These are phyloP conservation scores for Octodonta nipae DNA, from an alignment of 2,888 invertebrate genomes.

Conservation along the genomic window DNA sequence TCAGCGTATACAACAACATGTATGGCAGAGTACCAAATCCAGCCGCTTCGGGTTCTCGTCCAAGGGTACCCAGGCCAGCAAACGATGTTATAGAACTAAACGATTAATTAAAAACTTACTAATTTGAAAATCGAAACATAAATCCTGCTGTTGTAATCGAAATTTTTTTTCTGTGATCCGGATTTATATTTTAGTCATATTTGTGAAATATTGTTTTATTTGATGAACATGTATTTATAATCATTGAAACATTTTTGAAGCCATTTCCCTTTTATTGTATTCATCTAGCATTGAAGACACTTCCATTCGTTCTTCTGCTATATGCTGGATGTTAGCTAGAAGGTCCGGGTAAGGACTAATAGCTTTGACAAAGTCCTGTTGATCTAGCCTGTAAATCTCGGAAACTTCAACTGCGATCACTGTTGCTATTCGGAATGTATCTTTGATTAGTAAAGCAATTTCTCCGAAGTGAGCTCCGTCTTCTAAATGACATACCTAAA, in stretches of 20 bases:
- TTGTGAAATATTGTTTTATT: too few species aligned
- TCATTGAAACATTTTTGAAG: too few species aligned
- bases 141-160: too few species aligned
- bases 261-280: slow-evolving; percentile 18
- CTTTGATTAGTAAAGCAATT: slow-evolving; percentile 32
- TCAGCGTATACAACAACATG: too few species aligned
- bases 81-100: slow-evolving; percentile 11
- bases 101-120: slow-evolving; percentile 9
- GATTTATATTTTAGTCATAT: too few species aligned
- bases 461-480: slow-evolving; percentile 46
- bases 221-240: too few species aligned
- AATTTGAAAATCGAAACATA: too few species aligned
- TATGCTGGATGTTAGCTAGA: slow-evolving; percentile 35
- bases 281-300: slow-evolving; percentile 36
- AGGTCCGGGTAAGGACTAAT: slow-evolving; percentile 36
- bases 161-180: too few species aligned
- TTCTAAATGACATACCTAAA: slow-evolving; percentile 39
- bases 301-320: slow-evolving; percentile 39
- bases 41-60: background rate
- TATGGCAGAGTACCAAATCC: too few species aligned
- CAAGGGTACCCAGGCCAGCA: background rate
- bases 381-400: slow-evolving; percentile 33
- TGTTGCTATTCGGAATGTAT: slow-evolving; percentile 29
- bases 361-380: slow-evolving; percentile 32
- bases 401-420: slow-evolving; percentile 34